phyloP scores from a whole-genome alignment of 2,797 vertebrate species.

The Morus bassanus region DNA sequence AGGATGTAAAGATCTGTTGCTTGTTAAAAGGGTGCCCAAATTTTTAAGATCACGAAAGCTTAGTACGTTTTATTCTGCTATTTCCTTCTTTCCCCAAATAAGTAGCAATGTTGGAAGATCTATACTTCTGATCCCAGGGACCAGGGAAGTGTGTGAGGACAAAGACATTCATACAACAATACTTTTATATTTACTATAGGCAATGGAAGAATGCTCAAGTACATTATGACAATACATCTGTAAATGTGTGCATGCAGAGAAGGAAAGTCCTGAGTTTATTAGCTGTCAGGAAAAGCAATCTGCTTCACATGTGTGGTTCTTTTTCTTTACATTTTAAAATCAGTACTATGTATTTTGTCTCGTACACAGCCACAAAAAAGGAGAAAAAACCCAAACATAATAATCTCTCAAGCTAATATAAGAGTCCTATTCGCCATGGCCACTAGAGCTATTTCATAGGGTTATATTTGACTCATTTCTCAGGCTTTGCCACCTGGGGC shows the following conservation, averaged over 20 bases:
- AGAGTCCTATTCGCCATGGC: background rate
- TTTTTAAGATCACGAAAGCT: background rate
- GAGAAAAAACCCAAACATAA: background rate
- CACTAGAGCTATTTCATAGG: background rate
- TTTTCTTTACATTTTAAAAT: background rate
- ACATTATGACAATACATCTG: background rate
- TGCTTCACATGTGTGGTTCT: background rate
- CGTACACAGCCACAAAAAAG: background rate
- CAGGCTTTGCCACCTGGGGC: background rate
- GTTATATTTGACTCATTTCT: slow-evolving; percentile 27
- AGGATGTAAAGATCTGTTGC: background rate
- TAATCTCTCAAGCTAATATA: background rate
- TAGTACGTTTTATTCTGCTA: background rate
- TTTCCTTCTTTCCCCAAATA: background rate
- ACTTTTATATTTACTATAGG: background rate
- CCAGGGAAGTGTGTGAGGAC: background rate
- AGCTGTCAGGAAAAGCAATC: background rate
- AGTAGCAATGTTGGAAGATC: background rate
- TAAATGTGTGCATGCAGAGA: background rate
- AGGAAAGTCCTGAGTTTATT: background rate
- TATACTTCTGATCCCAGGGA: background rate
- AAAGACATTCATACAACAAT: background rate
- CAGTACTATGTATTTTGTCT: background rate
- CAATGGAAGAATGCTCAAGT: background rate
- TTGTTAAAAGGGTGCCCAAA: background rate